Conservation (phyloP, 2,113 vertebrate species). For the Jacana jacana region DNA sequence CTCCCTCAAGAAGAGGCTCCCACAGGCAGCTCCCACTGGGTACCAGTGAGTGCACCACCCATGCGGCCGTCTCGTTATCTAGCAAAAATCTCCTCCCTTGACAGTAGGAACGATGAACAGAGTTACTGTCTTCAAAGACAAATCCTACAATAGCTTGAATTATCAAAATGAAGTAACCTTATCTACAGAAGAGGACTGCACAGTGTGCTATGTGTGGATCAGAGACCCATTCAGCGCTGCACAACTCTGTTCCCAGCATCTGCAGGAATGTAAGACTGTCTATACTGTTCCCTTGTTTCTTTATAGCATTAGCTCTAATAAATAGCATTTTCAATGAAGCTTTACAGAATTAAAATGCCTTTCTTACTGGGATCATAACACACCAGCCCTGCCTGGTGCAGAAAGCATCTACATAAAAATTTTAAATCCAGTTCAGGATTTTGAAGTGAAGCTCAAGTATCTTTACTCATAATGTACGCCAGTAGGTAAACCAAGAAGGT, state of each 20-base stretch:
- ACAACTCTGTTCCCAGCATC: neutral
- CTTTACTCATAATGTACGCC: neutral
- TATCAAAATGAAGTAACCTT: neutral
- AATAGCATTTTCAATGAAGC: neutral
- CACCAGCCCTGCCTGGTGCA: neutral
- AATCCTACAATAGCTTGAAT: neutral
- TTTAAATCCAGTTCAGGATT: neutral
- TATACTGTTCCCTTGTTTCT: neutral
- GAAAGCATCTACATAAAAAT: neutral
- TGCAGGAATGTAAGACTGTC: neutral
- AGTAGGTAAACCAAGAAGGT: neutral
- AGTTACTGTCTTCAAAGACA: neutral
- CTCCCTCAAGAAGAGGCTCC: neutral
- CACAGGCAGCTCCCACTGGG: neutral
- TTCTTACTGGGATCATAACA: neutral
- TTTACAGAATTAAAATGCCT: neutral
- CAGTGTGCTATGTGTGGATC: rapidly evolving
- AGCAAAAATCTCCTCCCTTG: neutral
- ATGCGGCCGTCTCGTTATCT: neutral
- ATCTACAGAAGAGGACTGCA: neutral
- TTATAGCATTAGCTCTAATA: neutral
- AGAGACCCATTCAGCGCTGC: neutral
- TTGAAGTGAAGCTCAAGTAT: neutral
- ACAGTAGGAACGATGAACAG: neutral
- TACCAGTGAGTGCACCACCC: neutral